A percentile compares a stretch with the other conserved stretches of the same genome.
phyloP scores from a whole-genome alignment of 2,888 invertebrate species.

The Drosophila atroscutellata region DNA sequence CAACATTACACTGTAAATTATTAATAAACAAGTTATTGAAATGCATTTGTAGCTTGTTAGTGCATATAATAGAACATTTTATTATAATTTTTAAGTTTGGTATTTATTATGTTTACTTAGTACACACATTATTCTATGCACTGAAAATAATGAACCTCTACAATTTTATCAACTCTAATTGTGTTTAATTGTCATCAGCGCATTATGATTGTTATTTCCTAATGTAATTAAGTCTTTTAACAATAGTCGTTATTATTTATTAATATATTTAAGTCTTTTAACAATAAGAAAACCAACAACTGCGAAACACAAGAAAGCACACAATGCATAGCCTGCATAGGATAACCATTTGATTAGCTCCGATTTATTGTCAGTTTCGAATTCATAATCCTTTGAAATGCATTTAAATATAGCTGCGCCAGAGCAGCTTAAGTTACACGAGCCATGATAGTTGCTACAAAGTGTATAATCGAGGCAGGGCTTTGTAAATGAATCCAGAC shows the following conservation, averaged over 20 bases:
- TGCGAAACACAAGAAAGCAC: neutral
- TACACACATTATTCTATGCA: neutral
- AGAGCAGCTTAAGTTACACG: constrained; percentile 25
- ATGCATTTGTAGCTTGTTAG: neutral
- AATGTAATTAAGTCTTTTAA: neutral
- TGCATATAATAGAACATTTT: neutral
- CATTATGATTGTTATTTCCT: neutral
- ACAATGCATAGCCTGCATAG: neutral
- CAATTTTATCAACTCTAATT: neutral
- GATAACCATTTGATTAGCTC: neutral
- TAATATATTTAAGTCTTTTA: neutral
- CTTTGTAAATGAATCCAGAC: constrained; percentile 20
- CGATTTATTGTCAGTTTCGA: neutral
- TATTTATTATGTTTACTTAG: neutral
- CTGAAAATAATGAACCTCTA: neutral
- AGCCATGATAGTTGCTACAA: constrained; percentile 5
- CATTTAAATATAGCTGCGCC: constrained; percentile 8
- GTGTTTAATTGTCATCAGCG: neutral
- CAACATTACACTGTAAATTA: constrained; percentile 11
- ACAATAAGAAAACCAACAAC: neutral
- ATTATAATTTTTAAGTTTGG: no score
- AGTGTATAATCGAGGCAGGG: constrained; percentile 31
- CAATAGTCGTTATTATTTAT: neutral
- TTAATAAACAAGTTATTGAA: constrained; percentile 1
- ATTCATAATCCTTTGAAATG: constrained; percentile 11